Percentiles rank a stretch among this genome's conserved stretches.
These are phyloP conservation scores for Ephestia elutella DNA, from an alignment of 1,140 invertebrate genomes.

Conservation along the genomic window DNA sequence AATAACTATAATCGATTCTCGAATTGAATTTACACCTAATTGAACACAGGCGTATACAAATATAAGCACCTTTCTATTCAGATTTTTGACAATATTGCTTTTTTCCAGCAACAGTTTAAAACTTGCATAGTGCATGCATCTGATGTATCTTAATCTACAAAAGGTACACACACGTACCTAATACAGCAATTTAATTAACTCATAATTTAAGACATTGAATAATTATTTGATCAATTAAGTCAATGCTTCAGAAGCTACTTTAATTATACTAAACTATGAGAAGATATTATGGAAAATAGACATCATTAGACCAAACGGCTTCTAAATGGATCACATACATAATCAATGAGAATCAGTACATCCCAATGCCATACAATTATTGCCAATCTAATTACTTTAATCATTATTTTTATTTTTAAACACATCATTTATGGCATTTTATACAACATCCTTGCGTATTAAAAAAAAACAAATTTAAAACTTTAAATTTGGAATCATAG, in stretches of 20 bases:
- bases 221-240: constrained; percentile 2
- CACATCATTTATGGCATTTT: not conserved
- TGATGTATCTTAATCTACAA: too few species aligned
- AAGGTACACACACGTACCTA: too few species aligned
- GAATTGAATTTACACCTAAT: too few species aligned
- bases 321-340: constrained; percentile 1
- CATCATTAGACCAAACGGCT: not conserved
- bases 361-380: not conserved
- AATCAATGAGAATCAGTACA: not conserved
- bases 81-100: too few species aligned
- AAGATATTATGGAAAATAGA: not conserved
- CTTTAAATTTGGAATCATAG: not conserved
- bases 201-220: not conserved
- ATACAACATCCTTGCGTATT: not conserved
- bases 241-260: not conserved
- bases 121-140: too few species aligned
- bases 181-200: too few species aligned
- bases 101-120: too few species aligned
- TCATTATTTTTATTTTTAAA: not conserved
- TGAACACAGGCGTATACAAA: too few species aligned
- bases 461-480: not conserved
- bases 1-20: too few species aligned
- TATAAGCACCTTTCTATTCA: too few species aligned
- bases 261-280: not conserved
- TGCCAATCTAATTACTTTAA: not conserved